Base-by-base conservation (phyloP, 2,888 invertebrate genomes). In the Xestia rhomboidea region DNA sequence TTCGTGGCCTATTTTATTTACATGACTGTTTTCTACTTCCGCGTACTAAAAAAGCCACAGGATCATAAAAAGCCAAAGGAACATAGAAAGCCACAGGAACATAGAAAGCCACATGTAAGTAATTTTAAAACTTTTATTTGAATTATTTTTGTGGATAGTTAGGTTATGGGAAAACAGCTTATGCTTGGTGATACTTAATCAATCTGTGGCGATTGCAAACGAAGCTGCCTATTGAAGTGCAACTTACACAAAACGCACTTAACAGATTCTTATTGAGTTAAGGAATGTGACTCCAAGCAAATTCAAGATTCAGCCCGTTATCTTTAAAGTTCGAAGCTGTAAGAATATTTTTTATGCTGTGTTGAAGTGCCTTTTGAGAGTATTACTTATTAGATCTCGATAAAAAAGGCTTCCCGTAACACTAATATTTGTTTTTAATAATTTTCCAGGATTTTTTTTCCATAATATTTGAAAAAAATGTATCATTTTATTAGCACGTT, bases 71-170 rank as follows among this genome's bases (percentile, higher is more conserved):
- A n/a, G n/a, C n/a, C n/a, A n/a, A n/a, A n/a, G n/a, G n/a, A n/a
- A n/a, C n/a, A n/a, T n/a, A n/a, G n/a, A n/a, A n/a, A n/a, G n/a
- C n/a, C n/a, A n/a, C n/a, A n/a, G n/a, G n/a, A n/a, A n/a, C n/a
- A n/a, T n/a, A 38, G 38, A 4, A 38, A 38, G 41, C 41, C 30
- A 63, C 62, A 63, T 49, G 79, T 79, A 41, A 79, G 73, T 79
- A 27, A 41, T 21, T 41, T 38, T 6, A 34, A 27, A 2, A 34
- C 21, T 21, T 7, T 8, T 18, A 30, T 60, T 18, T 30, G 27
- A 3, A 18, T 30, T 24, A 11, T 18, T 10, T 51, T 34, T 10
- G 8, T 30, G 10, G 10, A 34, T 34, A 27, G 13, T 34, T n/a
- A 27, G 15, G 13, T 38, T n/a, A 38, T 67, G 11, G n/a, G 3